Evolutionary conservation across 2,888 invertebrate genomes (phyloP), one percentile per base, ranked within the genome.

Genomic region (Pristionchus mayeri): DNA sequence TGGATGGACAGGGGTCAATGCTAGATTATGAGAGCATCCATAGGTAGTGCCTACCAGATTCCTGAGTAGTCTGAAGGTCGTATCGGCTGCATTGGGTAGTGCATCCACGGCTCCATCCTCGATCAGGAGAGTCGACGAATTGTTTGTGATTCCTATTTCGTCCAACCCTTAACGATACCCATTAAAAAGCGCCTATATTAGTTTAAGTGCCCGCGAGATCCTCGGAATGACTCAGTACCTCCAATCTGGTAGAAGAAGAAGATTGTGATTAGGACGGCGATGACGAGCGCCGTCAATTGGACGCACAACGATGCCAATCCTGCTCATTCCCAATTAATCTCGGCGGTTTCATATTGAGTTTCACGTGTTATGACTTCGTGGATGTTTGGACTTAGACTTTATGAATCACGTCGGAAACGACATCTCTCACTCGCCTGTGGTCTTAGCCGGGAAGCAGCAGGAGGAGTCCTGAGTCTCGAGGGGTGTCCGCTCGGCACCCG

Each of bases 211-310:
- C 37, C n/a, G 3, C 40, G 44, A 71, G 44, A 44, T 44, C 13
- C 44, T 44, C 44, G 44, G 13, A 44, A 9, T 44, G 44, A 44
- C 44, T 44, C 57, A 13, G 11, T 30, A 83, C 90, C 90, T 18
- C 90, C 90, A n/a, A 90, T 87, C 40, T 90, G 90, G 63, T 90
- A 90, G 84, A 90, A 90, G 63, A 88, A 88, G 79, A 89, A 90
- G 44, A 90, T 84, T 0, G 87, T 82, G 11, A 86, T 87, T 24
- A 86, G 75, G 2, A 82, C 86, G 30, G 88, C 88, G 13, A 87
- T 75, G 16, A 90, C 86, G 3, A 90, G 76, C 1, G 89, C 54
- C 6, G 85, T 86, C 24, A 86, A 86, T 87, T 90, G 90, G n/a
- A 90, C 84, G 60, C 88, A 87, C 11, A 89, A 80, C 30, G 88